These are phyloP conservation scores for Oncorhynchus gorbuscha DNA, from an alignment of 2,113 vertebrate species.

Conservation along the genomic window DNA sequence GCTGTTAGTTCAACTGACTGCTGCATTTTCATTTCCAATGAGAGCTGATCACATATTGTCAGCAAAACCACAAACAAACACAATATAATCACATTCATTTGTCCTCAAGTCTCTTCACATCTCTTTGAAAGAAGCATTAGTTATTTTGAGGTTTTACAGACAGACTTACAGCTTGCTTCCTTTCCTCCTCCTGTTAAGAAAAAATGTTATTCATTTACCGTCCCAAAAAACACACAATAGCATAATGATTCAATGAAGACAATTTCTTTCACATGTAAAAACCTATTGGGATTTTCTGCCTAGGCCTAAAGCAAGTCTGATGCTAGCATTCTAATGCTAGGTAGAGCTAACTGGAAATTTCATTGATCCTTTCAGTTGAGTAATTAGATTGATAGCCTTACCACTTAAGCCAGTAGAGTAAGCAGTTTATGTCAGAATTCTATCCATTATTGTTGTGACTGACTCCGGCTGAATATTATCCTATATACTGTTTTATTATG, in stretches of 20 bases:
- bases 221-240: neutral
- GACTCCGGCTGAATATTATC: slow-evolving; percentile 23
- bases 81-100: neutral
- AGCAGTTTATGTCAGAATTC: slow-evolving; percentile 38
- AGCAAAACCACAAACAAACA: slow-evolving; percentile 14
- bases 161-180: slow-evolving; percentile 86
- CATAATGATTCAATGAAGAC: neutral
- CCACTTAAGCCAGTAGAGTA: slow-evolving; percentile 34
- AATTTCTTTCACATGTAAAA: neutral
- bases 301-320: slow-evolving; percentile 33
- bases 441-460: slow-evolving; percentile 7
- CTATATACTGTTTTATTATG: neutral
- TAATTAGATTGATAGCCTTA: slow-evolving; percentile 57
- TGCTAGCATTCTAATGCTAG: too few species aligned
- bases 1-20: slow-evolving; percentile 41
- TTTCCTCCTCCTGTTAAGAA: slow-evolving; percentile 89
- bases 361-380: slow-evolving; percentile 47
- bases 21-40: neutral
- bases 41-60: neutral
- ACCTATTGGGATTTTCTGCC: slow-evolving; percentile 17
- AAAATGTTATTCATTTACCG: slow-evolving; percentile 69
- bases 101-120: neutral
- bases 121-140: slow-evolving; percentile 19
- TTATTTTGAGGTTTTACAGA: slow-evolving; percentile 29
- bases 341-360: slow-evolving; percentile 43